phyloP scores from a whole-genome alignment of 1,140 invertebrate species.

The Drosophila tsacasi region DNA sequence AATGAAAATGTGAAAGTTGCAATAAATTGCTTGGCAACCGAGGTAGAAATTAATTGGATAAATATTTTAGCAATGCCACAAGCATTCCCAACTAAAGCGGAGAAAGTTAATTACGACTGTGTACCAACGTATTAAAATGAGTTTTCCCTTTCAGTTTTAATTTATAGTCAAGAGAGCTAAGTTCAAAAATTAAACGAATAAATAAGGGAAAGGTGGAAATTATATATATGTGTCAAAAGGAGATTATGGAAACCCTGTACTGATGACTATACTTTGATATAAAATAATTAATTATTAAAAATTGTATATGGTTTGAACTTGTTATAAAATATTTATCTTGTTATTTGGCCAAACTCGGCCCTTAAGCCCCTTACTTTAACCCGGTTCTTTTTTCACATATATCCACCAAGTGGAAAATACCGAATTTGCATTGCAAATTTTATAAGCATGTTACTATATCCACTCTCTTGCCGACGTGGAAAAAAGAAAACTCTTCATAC shows the following conservation, averaged over 20 bases:
- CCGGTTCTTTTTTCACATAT: slow-evolving; percentile 21
- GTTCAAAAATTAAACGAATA: not conserved
- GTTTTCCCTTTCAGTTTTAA: slow-evolving; percentile 7
- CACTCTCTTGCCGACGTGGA: not conserved
- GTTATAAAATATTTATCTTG: slow-evolving; percentile 33
- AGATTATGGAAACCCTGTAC: not conserved
- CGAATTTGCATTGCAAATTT: slow-evolving; percentile 50
- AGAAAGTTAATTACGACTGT: slow-evolving; percentile 64
- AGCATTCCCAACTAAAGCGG: slow-evolving; percentile 19
- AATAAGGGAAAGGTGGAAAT: not conserved
- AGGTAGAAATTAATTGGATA: slow-evolving; percentile 78
- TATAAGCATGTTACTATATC: slow-evolving; percentile 34
- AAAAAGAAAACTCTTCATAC: slow-evolving; percentile 23
- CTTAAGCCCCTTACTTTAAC: not conserved
- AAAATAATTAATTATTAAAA: not conserved
- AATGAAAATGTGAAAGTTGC: slow-evolving; percentile 67
- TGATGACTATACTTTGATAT: not conserved
- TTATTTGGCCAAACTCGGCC: slow-evolving; percentile 7
- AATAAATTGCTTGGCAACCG: slow-evolving; percentile 73
- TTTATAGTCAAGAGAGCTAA: slow-evolving; percentile 22
- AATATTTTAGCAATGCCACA: slow-evolving; percentile 74
- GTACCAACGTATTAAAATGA: slow-evolving; percentile 10
- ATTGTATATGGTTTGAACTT: slow-evolving; percentile 1
- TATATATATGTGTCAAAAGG: not conserved
- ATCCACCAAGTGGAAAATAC: slow-evolving; percentile 32